Conservation (phyloP, 1,140 invertebrate genomes). For the Muscidifurax raptorellus region DNA sequence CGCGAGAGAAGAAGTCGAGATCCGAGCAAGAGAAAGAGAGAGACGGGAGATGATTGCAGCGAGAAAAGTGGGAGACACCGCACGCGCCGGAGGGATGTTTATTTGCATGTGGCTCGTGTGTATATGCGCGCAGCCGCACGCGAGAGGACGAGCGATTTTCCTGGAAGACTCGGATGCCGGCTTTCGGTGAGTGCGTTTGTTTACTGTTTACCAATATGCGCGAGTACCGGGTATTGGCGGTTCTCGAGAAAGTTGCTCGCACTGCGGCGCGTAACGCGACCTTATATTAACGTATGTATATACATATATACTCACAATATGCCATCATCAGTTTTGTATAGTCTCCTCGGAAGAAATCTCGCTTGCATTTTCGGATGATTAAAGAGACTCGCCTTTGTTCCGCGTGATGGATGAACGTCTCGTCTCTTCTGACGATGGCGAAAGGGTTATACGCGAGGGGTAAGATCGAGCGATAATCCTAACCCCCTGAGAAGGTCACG, state of each 20-base stretch:
- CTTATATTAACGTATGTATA: too few relatives aligned
- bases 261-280: too few relatives aligned
- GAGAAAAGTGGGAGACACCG: background rate
- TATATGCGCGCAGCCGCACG: too few relatives aligned
- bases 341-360: background rate
- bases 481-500: background rate
- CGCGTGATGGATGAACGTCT: constrained; percentile 32
- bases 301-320: too few relatives aligned
- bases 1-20: background rate
- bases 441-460: constrained; percentile 30
- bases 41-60: background rate
- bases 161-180: too few relatives aligned
- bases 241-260: too few relatives aligned
- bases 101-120: constrained; percentile 34
- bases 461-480: constrained; percentile 18
- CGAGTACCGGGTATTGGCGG: too few relatives aligned
- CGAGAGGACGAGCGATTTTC: too few relatives aligned
- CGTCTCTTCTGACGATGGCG: background rate
- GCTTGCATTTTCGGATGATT: background rate
- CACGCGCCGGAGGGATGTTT: background rate
- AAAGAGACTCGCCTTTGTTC: constrained; percentile 26
- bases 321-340: too few relatives aligned
- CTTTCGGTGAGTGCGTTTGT: too few relatives aligned
- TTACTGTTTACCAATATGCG: too few relatives aligned
- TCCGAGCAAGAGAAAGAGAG: background rate